Percentiles rank a stretch among this genome's conserved stretches.
Evolutionary conservation across 1,140 invertebrate genomes (phyloP).

Genomic region (Ericerus pela): DNA sequence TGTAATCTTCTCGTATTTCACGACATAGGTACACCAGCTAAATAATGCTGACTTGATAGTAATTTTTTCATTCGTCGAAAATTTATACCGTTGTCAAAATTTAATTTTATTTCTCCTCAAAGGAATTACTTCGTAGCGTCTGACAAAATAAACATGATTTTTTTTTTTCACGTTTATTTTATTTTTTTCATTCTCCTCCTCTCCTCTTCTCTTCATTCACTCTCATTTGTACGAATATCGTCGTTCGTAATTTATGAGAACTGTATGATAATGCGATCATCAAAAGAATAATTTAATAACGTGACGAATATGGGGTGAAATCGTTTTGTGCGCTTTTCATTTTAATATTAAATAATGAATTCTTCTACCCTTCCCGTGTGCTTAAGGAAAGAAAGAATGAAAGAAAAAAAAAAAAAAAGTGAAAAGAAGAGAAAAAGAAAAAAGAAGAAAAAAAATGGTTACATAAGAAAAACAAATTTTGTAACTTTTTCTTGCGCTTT

Average conservation of each 20-base stretch:
- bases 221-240: slow-evolving; percentile 1
- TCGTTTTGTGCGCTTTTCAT: slow-evolving; percentile 11
- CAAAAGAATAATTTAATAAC: slow-evolving; percentile 12
- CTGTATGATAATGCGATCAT: slow-evolving; percentile 9
- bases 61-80: no score
- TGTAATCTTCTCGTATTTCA: no score
- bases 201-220: no score
- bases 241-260: slow-evolving; percentile 8
- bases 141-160: no score
- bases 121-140: no score
- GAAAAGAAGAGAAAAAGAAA: background rate
- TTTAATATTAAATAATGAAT: slow-evolving; percentile 11
- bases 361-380: background rate
- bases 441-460: background rate
- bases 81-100: no score
- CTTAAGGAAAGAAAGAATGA: background rate
- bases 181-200: no score
- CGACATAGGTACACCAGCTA: no score
- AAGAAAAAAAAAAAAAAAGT: background rate
- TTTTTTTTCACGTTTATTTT: no score
- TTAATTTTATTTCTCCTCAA: no score
- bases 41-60: no score
- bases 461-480: slow-evolving; percentile 10
- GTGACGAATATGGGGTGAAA: slow-evolving; percentile 11
- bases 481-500: no score